phyloP scores from a whole-genome alignment of 2,113 vertebrate genomes.

The Panurus biarmicus region DNA sequence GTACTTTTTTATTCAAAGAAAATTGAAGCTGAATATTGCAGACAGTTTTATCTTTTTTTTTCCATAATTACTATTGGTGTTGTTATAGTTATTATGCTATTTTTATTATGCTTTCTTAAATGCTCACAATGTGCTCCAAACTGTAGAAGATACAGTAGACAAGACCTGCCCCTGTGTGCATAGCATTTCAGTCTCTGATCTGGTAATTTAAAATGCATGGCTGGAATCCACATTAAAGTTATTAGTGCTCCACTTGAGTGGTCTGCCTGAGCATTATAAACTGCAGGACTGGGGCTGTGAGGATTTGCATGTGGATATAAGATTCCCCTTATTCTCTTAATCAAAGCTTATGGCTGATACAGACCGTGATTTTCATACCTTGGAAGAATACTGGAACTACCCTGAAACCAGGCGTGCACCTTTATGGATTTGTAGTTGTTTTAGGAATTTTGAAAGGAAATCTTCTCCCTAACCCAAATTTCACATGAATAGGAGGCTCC shows the following conservation, averaged over 20 bases:
- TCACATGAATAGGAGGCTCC: background rate
- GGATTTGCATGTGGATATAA: background rate
- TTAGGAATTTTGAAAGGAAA: background rate
- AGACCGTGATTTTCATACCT: background rate
- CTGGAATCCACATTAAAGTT: slow-evolving; percentile 14
- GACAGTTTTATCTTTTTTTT: background rate
- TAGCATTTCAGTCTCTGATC: background rate
- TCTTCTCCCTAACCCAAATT: background rate
- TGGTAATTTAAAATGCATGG: background rate
- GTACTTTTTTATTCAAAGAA: background rate
- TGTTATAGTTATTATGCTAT: background rate
- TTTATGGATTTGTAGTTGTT: background rate
- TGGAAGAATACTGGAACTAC: background rate
- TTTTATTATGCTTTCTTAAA: background rate
- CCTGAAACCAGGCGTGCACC: background rate
- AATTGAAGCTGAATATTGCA: background rate
- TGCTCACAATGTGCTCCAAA: background rate
- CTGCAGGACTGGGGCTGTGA: background rate
- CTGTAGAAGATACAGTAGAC: background rate
- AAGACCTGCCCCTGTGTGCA: background rate
- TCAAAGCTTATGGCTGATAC: background rate
- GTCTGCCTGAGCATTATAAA: background rate
- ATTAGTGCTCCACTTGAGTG: background rate
- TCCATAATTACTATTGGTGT: background rate
- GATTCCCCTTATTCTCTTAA: background rate